Evolutionary conservation across 2,113 vertebrate species (phyloP).

Genomic region (Pantherophis guttatus): DNA sequence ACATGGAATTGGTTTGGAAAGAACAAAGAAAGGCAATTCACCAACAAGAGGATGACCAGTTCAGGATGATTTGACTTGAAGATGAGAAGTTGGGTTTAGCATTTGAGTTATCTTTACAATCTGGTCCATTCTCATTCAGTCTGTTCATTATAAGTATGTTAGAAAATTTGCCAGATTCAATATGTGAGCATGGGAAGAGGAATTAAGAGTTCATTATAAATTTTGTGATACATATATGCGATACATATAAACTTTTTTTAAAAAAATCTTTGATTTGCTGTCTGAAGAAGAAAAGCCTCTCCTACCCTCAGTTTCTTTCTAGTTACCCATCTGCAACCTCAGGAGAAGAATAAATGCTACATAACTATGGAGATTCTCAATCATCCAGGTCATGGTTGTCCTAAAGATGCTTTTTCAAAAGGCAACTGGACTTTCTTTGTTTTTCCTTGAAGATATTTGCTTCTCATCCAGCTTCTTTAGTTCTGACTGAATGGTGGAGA

Average conservation of each 20-base stretch:
- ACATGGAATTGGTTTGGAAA: not conserved
- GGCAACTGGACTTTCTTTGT: not conserved
- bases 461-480: not conserved
- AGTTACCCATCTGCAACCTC: not conserved
- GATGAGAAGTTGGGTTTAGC: not conserved
- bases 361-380: not conserved
- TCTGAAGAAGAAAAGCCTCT: not conserved
- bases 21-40: not conserved
- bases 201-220: not conserved
- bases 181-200: not conserved
- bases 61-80: not conserved
- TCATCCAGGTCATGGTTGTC: not conserved
- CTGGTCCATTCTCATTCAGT: not conserved
- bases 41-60: not conserved
- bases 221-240: too few relatives aligned
- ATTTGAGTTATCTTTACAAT: not conserved
- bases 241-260: too few relatives aligned
- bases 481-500: not conserved
- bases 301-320: not conserved
- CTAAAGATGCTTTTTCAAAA: not conserved
- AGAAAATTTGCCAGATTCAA: not conserved
- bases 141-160: not conserved
- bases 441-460: not conserved
- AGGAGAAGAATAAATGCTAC: not conserved
- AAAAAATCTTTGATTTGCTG: not conserved